Base-by-base conservation (phyloP, 2,113 vertebrate genomes). In the Melierax canorus region DNA sequence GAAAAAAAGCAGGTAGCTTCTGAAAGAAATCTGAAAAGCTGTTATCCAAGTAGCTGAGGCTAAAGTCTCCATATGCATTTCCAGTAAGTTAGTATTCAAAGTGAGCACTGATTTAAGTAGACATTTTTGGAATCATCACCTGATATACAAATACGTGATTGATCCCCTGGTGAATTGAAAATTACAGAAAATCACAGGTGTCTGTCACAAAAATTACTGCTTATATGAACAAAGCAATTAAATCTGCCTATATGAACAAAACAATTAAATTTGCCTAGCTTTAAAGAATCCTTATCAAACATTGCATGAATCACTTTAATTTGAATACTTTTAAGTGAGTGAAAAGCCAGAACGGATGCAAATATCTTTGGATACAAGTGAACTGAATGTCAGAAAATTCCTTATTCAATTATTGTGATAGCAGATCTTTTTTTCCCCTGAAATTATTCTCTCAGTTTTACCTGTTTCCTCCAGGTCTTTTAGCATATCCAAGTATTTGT, bases 151-250 rank as follows among this genome's bases (percentile, higher is more conserved):
- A 82, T 64, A 86, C 3, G 30, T 67, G 75, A 92, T 36, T 81
- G 93, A 97, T 86, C 86, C 67, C 66, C 36, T 38, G 51, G 59
- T 69, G 79, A 90, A 94, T 55, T 50, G 74, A 88, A 92, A 94
- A 94, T 89, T 91, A 71, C 45, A 87, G 84, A 95, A 95, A 91
- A 97, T 95, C 79, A 93, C 78, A 95, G 82, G 89, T 85, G 77
- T 92, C 94, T 75, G 60, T 80, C 82, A 73, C 58, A 79, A 78
- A 94, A 94, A 97, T 96, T 80, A 94, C 64, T 91, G 71, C 86
- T 96, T 95, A 91, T 83, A 59, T 51, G 91, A 95, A 92, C 71
- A 96, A 97, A 92, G 67, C 69, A 94, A 90, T 86, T 82, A 84
- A 86, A 94, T 87, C 53, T 93, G 63, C 80, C 91, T 90, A 80